Base-by-base conservation (phyloP, 2,888 invertebrate genomes). In the Bruchidius siliquastri region DNA sequence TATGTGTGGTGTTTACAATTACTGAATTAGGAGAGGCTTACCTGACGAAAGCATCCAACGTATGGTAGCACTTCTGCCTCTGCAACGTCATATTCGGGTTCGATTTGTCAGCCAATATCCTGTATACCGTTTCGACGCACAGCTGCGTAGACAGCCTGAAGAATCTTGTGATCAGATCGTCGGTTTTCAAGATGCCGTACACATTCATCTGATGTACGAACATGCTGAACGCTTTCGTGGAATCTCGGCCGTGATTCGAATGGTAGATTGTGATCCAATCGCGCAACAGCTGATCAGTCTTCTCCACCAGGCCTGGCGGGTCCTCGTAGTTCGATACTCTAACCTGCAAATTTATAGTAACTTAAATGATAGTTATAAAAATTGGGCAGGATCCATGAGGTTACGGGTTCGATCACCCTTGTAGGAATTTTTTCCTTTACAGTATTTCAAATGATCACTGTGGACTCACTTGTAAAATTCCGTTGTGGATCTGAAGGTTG, bases 201-300 rank as follows among this genome's bases (percentile, higher is more conserved):
- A 95, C 91, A 85, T 98, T 98, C 97, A 99, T 97, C 86, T 97
- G 95, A 83, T 96, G 96, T 2, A 99, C 97, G 87, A 98, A 98
- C 79, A 95, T 88, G 77, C 95, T 93, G 86, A 99, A 98, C 68
- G 97, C 96, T 86, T 97, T 97, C 0, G 93, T 92, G 0, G 95
- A 91, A 83, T 96, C 96, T 68, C 95, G 92, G 72, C 94, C 93
- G 20, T 92, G 90, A 3, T 94, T 93, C 21, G 92, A 92, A 72
- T 80, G 81, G 81, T 96, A 96, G 83, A 98, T 93, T 76, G 91
- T 92, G 20, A 98, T 95, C 99, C 99, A 99, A 83, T 99, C 99
- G 22, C 98, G 91, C 66, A 99, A 89, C 18, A 99, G 88, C 81
- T 90, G 95, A 86, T 99, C 99, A 0, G 98, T 97, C 86, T 98